Base-by-base conservation (phyloP, 2,888 invertebrate species). In the Agelastica alni region DNA sequence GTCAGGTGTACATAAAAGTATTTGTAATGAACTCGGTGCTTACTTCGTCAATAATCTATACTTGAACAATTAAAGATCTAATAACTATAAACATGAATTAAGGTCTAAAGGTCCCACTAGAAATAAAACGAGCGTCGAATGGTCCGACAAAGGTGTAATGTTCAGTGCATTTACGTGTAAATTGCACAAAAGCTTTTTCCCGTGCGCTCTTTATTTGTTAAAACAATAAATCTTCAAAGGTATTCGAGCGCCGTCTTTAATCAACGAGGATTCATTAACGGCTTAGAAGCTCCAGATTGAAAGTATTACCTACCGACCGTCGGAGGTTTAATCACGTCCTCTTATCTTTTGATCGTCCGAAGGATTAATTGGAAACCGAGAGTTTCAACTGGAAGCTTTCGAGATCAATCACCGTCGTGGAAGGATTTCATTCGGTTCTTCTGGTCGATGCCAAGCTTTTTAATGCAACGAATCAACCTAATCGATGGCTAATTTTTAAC, bases 261-360 rank as follows among this genome's bases (percentile, higher is more conserved):
- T 26, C 26, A 32, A 55, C 39, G 44, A 10, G 34, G 51, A 36
- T 49, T 26, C 42, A n/a, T n/a, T n/a, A n/a, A 10, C 36, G 13
- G 44, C 6, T 30, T 14, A 22, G 22, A 49, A 46, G 37, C 46
- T 51, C 52, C 51, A 59, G 59, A 65, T 57, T 43, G 58, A 53
- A 56, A 55, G 59, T 60, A 63, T 65, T 64, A 61, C 45, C 54
- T n/a, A n/a, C n/a, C n/a, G n/a, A 46, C 44, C 59, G 59, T 61
- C 55, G 32, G 48, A 47, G 42, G 44, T 60, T 61, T 60, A 63
- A 64, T 60, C 63, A 52, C 51, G 52, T 59, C 46, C 58, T 31
- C 61, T 63, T 63, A 64, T 66, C 64, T 60, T 63, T 61, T 63
- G 62, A 66, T 64, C 63, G 57, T 37, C n/a, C n/a, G 39, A 34